Conservation (phyloP, 1,140 invertebrate species). For the Neuroterus valhalla region DNA sequence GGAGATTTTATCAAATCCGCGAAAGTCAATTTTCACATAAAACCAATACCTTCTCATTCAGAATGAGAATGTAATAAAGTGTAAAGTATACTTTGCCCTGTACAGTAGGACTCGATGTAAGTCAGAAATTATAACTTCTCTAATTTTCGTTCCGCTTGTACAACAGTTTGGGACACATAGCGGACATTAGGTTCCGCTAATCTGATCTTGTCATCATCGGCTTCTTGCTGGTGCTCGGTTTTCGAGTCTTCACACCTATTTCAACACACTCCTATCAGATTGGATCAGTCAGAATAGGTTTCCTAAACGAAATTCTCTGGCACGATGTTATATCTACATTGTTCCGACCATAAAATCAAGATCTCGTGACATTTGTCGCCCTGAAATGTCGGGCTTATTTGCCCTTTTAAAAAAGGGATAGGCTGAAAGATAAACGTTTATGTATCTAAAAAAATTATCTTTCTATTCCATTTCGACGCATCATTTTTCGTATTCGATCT, state of each 20-base stretch:
- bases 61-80: too few species aligned
- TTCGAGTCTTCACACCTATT: constrained; percentile 24
- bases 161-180: neutral
- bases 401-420: neutral
- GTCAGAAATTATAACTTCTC: neutral
- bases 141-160: neutral
- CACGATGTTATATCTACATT: neutral
- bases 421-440: too few species aligned
- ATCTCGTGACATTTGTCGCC: constrained; percentile 8
- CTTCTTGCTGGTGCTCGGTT: neutral
- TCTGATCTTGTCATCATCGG: constrained; percentile 28
- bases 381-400: neutral
- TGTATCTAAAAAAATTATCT: neutral
- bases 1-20: too few species aligned
- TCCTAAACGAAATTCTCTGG: neutral
- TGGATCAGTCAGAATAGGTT: neutral
- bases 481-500: neutral
- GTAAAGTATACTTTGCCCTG: neutral
- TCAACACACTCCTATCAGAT: constrained; percentile 12
- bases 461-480: neutral
- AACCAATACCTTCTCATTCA: too few species aligned
- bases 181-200: neutral
- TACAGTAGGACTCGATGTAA: neutral
- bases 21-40: too few species aligned
- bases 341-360: neutral